A percentile compares a stretch with the other conserved stretches of the same genome.
phyloP scores from a whole-genome alignment of 2,797 vertebrate species.

The Tragelaphus eurycerus region DNA sequence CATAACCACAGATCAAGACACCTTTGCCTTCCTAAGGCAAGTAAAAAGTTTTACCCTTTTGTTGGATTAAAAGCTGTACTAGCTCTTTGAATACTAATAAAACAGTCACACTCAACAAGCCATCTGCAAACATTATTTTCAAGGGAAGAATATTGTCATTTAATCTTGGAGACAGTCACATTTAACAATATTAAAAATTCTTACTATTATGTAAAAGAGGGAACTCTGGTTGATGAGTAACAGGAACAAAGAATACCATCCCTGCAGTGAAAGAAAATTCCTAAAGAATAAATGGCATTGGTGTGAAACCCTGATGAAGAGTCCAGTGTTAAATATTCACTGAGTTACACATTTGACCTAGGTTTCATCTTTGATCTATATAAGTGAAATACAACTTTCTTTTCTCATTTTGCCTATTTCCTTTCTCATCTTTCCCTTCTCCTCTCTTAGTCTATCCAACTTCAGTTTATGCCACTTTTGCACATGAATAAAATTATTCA shows the following conservation, averaged over 20 bases:
- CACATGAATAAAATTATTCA: slow-evolving; percentile 1
- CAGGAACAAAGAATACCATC: slow-evolving; percentile 14
- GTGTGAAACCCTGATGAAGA: background rate
- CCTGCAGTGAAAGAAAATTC: background rate
- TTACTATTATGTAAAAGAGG: background rate
- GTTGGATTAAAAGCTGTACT: slow-evolving; percentile 23
- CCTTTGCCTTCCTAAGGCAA: background rate
- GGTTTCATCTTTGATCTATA: background rate
- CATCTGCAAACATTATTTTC: slow-evolving; percentile 36
- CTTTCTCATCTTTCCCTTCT: background rate
- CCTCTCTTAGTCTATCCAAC: background rate
- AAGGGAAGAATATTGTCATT: slow-evolving; percentile 11
- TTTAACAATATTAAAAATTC: background rate
- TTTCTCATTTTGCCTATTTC: background rate
- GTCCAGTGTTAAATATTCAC: background rate
- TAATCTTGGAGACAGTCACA: slow-evolving; percentile 25
- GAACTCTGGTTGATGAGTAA: background rate
- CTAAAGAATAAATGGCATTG: background rate
- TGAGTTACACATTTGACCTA: background rate
- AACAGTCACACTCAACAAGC: background rate
- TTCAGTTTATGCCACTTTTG: background rate
- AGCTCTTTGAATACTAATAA: slow-evolving; percentile 32
- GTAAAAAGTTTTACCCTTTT: background rate
- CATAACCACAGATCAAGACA: slow-evolving; percentile 22
- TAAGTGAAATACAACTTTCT: slow-evolving; percentile 9